These are phyloP conservation scores for Sarotherodon lohbergeri DNA, from an alignment of 2,113 vertebrate species.

Conservation along the genomic window DNA sequence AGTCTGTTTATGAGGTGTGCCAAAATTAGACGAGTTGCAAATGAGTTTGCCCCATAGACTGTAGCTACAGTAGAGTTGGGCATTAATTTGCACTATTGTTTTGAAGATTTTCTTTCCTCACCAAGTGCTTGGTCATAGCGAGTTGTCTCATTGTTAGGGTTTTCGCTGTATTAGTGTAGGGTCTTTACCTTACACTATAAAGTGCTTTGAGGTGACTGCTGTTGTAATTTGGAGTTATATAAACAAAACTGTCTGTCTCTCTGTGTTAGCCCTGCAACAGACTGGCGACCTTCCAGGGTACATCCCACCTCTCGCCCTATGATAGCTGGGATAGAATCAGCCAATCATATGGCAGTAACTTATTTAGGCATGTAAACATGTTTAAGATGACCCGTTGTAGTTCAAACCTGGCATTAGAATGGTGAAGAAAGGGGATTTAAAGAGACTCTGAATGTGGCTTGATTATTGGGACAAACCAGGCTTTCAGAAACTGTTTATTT, in stretches of 20 bases:
- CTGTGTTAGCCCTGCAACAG: background rate
- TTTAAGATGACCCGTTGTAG: background rate
- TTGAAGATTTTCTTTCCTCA: background rate
- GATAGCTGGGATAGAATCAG: background rate
- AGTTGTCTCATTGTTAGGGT: background rate
- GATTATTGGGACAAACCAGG: background rate
- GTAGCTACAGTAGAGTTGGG: background rate
- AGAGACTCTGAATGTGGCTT: fast-evolving
- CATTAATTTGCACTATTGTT: background rate
- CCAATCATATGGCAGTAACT: background rate
- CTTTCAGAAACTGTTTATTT: background rate
- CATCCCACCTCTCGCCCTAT: background rate
- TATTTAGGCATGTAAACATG: background rate
- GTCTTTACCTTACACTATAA: background rate
- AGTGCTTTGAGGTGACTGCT: background rate
- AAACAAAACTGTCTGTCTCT: background rate
- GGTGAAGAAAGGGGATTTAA: background rate
- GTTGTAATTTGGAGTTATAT: background rate
- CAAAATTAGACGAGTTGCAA: background rate
- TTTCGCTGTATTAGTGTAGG: background rate
- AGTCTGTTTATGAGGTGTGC: background rate
- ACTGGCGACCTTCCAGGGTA: background rate
- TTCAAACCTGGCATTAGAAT: background rate
- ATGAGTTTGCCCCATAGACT: background rate
- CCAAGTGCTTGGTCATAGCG: background rate